Evolutionary conservation across 1,140 invertebrate species (phyloP).

Genomic region (Dolichoris vasculosae): DNA sequence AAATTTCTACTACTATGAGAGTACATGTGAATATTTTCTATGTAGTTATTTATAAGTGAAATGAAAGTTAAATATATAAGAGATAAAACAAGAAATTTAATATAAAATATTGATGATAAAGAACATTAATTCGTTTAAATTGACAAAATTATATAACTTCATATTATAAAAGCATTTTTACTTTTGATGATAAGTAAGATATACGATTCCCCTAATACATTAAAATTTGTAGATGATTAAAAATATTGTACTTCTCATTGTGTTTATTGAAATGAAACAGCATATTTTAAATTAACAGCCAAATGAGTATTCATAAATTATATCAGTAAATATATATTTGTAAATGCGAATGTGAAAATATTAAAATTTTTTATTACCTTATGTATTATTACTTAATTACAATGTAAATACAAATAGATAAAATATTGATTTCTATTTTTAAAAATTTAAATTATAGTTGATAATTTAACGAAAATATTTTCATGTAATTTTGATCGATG

Average conservation of each 20-base stretch:
- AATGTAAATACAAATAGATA: too few relatives aligned
- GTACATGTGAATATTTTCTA: neutral
- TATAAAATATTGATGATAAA: neutral
- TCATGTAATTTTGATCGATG: neutral
- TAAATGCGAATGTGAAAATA: too few relatives aligned
- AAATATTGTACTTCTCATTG: neutral
- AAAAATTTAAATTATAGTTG: too few relatives aligned
- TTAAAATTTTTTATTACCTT: too few relatives aligned
- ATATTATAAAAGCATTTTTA: too few relatives aligned
- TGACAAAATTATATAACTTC: neutral
- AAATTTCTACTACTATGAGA: neutral
- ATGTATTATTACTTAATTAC: too few relatives aligned
- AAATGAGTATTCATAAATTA: too few relatives aligned
- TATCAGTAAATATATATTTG: neutral
- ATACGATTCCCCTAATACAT: neutral
- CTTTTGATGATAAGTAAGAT: too few relatives aligned
- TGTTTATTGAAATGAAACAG: neutral
- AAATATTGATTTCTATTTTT: too few relatives aligned
- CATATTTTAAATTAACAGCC: too few relatives aligned
- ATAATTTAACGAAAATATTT: too few relatives aligned
- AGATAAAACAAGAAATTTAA: neutral
- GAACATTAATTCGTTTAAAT: neutral
- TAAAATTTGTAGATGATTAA: neutral
- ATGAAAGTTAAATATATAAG: neutral
- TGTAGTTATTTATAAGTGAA: neutral